These are phyloP conservation scores for Lepus timidus DNA, from an alignment of 2,113 vertebrate species.

Conservation along the genomic window DNA sequence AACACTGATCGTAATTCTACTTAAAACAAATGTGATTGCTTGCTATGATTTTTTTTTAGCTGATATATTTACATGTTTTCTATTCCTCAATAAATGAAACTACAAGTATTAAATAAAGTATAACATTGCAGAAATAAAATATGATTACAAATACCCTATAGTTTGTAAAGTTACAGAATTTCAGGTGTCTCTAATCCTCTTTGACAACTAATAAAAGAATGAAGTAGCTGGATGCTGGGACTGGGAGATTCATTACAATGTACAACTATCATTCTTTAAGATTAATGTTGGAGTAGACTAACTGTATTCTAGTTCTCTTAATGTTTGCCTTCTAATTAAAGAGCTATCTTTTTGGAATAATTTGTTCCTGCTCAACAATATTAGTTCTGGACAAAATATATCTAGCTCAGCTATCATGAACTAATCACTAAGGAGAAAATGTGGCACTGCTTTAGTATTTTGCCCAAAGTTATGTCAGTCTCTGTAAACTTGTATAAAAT, in stretches of 20 bases:
- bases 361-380: slow-evolving; percentile 4
- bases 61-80: background rate
- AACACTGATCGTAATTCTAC: background rate
- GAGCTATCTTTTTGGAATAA: background rate
- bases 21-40: background rate
- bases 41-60: background rate
- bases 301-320: background rate
- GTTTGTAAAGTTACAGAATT: background rate
- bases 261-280: background rate
- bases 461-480: background rate
- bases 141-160: background rate
- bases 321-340: background rate
- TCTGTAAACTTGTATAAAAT: background rate
- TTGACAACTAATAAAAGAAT: background rate
- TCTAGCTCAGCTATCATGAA: background rate
- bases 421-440: background rate
- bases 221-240: background rate
- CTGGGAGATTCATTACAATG: background rate
- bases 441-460: background rate
- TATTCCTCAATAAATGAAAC: background rate
- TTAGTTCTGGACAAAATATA: slow-evolving; percentile 18
- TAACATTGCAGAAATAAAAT: slow-evolving; percentile 43
- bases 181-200: background rate
- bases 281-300: background rate
- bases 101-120: background rate